phyloP scores from a whole-genome alignment of 2,888 invertebrate species.

The Endotricha flammealis region DNA sequence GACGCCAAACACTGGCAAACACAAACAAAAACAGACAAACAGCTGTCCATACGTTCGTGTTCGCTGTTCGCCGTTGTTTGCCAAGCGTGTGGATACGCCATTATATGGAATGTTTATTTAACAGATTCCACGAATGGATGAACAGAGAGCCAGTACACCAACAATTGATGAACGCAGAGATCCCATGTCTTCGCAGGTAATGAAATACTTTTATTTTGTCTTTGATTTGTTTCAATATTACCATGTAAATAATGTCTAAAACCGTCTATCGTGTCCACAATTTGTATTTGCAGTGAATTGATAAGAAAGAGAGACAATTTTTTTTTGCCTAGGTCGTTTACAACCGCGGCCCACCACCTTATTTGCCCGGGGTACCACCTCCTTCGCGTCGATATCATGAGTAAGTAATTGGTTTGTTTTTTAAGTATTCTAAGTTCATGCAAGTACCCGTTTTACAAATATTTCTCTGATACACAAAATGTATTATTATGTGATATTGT shows the following conservation, averaged over 20 bases:
- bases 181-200: constrained; percentile 58
- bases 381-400: constrained; percentile 43
- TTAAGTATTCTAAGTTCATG: too few relatives aligned
- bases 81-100: too few relatives aligned
- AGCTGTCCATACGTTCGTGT: too few relatives aligned
- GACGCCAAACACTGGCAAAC: too few relatives aligned
- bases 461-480: too few relatives aligned
- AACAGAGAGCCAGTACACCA: constrained; percentile 84
- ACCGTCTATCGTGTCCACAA: too few relatives aligned
- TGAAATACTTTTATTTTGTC: background rate
- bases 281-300: background rate
- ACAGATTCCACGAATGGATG: constrained; percentile 62
- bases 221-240: too few relatives aligned
- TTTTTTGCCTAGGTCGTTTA: constrained; percentile 43
- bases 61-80: too few relatives aligned
- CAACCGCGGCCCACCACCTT: constrained; percentile 49
- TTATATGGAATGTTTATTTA: constrained; percentile 19
- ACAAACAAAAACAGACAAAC: too few relatives aligned
- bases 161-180: constrained; percentile 81
- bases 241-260: too few relatives aligned
- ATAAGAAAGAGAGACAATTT: too few relatives aligned
- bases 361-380: constrained; percentile 43
- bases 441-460: too few relatives aligned
- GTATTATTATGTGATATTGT: background rate
- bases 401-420: constrained; percentile 24